phyloP scores from a whole-genome alignment of 1,140 invertebrate genomes.

The Drosophila bifasciata region DNA sequence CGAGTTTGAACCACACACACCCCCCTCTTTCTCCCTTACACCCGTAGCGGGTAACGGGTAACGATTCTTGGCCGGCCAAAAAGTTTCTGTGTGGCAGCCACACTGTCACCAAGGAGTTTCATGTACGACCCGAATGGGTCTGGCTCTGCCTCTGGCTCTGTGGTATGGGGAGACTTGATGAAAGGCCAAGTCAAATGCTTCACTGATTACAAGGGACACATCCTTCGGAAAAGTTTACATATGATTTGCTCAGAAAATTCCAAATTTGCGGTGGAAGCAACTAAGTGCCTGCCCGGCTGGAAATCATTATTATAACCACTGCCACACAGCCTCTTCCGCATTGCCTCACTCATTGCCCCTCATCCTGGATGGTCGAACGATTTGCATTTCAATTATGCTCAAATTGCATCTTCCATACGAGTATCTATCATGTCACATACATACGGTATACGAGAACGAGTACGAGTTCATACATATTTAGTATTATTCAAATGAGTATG shows the following conservation, averaged over 20 bases:
- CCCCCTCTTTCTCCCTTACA: too few species aligned
- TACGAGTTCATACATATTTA: too few species aligned
- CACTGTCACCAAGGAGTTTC: conserved; percentile 57
- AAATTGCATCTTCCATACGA: conserved; percentile 33
- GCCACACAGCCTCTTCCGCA: conserved; percentile 34
- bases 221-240: conserved; percentile 62
- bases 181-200: conserved; percentile 75
- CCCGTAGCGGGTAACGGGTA: not conserved
- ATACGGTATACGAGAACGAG: too few species aligned
- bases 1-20: conserved; percentile 7
- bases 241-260: conserved; percentile 77
- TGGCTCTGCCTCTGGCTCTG: too few species aligned
- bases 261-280: conserved; percentile 59
- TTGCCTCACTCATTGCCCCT: conserved; percentile 16
- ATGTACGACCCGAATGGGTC: conserved; percentile 24
- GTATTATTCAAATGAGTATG: too few species aligned
- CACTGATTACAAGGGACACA: conserved; percentile 64
- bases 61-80: conserved; percentile 64
- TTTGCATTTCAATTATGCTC: conserved; percentile 54
- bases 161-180: conserved; percentile 47
- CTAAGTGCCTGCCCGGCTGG: conserved; percentile 1
- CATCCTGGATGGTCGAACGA: conserved; percentile 11
- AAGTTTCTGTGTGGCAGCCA: conserved; percentile 46
- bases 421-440: not conserved
- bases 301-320: conserved; percentile 53